A percentile compares a stretch with the other conserved stretches of the same genome.
phyloP scores from a whole-genome alignment of 2,888 invertebrate genomes.

The Graphium colonna region DNA sequence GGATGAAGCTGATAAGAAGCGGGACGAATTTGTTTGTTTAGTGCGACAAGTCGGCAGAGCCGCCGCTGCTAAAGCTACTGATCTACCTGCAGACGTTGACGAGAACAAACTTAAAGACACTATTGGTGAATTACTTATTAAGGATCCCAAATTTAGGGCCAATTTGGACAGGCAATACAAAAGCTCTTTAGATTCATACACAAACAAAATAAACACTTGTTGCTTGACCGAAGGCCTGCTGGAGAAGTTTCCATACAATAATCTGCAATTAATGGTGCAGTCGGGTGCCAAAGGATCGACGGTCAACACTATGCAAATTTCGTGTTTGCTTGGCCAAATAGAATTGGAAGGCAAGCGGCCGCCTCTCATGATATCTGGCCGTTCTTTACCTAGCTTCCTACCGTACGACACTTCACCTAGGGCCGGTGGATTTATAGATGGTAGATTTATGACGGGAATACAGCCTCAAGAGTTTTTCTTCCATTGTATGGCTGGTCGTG shows the following conservation, averaged over 20 bases:
- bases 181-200: conserved; percentile 87
- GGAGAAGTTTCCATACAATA: conserved; percentile 94
- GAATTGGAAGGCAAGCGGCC: conserved; percentile 99
- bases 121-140: conserved; percentile 84
- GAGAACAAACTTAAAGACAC: conserved; percentile 81
- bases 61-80: conserved; percentile 85
- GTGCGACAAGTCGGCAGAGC: conserved; percentile 82
- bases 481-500: conserved; percentile 99
- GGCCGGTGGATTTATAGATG: conserved; percentile 97
- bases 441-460: conserved; percentile 98
- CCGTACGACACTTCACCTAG: conserved; percentile 93
- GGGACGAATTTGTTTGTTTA: conserved; percentile 84
- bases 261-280: conserved; percentile 98
- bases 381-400: conserved; percentile 94
- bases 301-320: conserved; percentile 99
- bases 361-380: conserved; percentile 90
- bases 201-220: conserved; percentile 93
- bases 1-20: conserved; percentile 84
- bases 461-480: conserved; percentile 99
- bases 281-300: conserved; percentile 99
- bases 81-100: conserved; percentile 80
- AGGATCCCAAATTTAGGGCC: conserved; percentile 88
- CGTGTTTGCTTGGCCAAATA: conserved; percentile 97
- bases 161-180: conserved; percentile 92
- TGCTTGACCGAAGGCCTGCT: conserved; percentile 93